Evolutionary conservation across 2,113 vertebrate species (phyloP).

Genomic region (Coryphaenoides rupestris): DNA sequence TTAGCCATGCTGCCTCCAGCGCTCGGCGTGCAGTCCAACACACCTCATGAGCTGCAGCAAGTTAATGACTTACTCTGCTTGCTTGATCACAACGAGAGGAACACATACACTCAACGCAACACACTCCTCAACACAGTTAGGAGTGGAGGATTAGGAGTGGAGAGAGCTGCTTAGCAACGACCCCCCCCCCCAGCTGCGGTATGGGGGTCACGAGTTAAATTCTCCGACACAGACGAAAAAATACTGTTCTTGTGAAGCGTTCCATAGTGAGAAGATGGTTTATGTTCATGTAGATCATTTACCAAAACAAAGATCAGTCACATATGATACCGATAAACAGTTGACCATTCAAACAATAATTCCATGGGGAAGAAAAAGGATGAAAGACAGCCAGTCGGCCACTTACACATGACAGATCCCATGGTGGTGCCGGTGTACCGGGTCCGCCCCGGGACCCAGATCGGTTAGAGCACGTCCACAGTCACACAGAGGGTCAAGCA

Average conservation of each 20-base stretch:
- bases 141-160: too few species aligned
- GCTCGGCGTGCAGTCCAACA: neutral
- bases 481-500: slow-evolving; percentile 6
- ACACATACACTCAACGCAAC: neutral
- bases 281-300: too few species aligned
- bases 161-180: too few species aligned
- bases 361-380: too few species aligned
- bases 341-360: neutral
- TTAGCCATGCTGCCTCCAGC: too few species aligned
- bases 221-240: neutral
- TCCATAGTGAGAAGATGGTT: too few species aligned
- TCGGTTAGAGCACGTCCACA: neutral
- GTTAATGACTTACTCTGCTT: neutral
- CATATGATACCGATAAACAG: neutral
- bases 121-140: neutral
- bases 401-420: slow-evolving; percentile 70
- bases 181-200: neutral
- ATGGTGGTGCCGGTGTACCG: slow-evolving; percentile 34
- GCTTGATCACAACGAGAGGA: neutral
- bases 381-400: neutral
- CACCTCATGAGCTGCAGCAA: neutral
- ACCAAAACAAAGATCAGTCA: too few species aligned
- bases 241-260: neutral
- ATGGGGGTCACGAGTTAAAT: neutral
- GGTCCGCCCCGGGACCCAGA: neutral